Base-by-base conservation (phyloP, 2,113 vertebrate genomes). In the Lepidothrix coronata region DNA sequence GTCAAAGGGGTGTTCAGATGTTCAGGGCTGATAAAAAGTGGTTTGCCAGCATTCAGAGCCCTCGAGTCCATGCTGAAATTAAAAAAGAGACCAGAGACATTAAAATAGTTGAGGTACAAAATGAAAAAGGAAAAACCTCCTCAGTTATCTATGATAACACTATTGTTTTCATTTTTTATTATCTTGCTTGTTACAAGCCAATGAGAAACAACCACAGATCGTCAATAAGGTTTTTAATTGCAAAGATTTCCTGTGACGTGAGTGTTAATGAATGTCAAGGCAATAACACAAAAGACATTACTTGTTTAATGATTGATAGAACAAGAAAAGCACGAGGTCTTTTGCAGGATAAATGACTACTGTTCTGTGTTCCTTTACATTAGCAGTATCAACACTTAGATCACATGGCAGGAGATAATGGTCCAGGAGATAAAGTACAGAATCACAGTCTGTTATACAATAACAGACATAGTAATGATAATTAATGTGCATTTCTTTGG, bases 231-330 rank as follows among this genome's bases (percentile, higher is more conserved):
- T 85, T 98, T 98, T 98, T 98, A 97, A 98, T 98, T 97, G 97
- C 96, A 96, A 97, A 98, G 97, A 98, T 98, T 98, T 98, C 97
- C 97, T 98, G 96, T 98, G 98, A 97, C 96, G 77, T 97, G 97
- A 98, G 96, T 98, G 98, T 98, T 98, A 98, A 98, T 98, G 97
- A 98, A 98, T 98, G 98, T 98, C 97, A 98, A 98, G 97, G 97
- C 97, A 98, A 98, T 98, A 98, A 97, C 97, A 97, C 97, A 97
- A 98, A 98, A 98, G 98, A 98, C 96, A 98, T 98, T 97, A 96
- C 96, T 97, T 95, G 97, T 97, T 98, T 98, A 98, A 98, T 98
- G 98, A 98, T 98, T 98, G 97, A 98, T 97, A 97, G 97, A 97
- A 97, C 93, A 96, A 98, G 97, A 97, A 98, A 98, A 98, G 96